These are phyloP conservation scores for Myoxocephalus aenaeus DNA, from an alignment of 2,797 vertebrate genomes.

Conservation along the genomic window DNA sequence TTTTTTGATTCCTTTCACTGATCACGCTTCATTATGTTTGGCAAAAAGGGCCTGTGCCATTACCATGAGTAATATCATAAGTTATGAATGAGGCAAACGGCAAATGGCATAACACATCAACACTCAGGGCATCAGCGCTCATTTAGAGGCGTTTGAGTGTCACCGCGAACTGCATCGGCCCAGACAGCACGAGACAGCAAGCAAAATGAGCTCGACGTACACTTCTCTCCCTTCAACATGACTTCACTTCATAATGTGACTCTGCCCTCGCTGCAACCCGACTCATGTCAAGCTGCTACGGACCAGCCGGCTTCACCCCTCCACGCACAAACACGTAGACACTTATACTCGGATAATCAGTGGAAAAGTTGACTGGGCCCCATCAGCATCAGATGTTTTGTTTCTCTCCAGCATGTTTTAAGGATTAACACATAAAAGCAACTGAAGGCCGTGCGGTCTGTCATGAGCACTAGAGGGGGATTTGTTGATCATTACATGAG, in stretches of 20 bases:
- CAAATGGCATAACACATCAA: constrained; percentile 79
- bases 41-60: constrained; percentile 72
- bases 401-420: constrained; percentile 75
- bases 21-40: constrained; percentile 82
- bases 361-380: constrained; percentile 76
- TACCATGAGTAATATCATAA: constrained; percentile 79
- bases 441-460: constrained; percentile 67
- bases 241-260: constrained; percentile 72
- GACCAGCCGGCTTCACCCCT: constrained; percentile 52
- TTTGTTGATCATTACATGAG: constrained; percentile 77
- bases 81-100: constrained; percentile 83
- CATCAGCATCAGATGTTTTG: constrained; percentile 74
- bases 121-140: constrained; percentile 71
- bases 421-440: constrained; percentile 84
- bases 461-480: constrained; percentile 77
- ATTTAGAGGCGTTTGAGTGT: constrained; percentile 80
- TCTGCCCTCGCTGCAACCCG: constrained; percentile 65
- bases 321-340: constrained; percentile 28
- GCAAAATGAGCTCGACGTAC: constrained; percentile 73
- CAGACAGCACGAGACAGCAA: constrained; percentile 67
- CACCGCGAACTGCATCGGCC: constrained; percentile 65
- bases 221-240: constrained; percentile 72
- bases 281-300: constrained; percentile 66
- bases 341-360: constrained; percentile 54
- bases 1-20: constrained; percentile 74